Conservation (phyloP, 2,888 invertebrate species). For the Dendrolimus pini region DNA sequence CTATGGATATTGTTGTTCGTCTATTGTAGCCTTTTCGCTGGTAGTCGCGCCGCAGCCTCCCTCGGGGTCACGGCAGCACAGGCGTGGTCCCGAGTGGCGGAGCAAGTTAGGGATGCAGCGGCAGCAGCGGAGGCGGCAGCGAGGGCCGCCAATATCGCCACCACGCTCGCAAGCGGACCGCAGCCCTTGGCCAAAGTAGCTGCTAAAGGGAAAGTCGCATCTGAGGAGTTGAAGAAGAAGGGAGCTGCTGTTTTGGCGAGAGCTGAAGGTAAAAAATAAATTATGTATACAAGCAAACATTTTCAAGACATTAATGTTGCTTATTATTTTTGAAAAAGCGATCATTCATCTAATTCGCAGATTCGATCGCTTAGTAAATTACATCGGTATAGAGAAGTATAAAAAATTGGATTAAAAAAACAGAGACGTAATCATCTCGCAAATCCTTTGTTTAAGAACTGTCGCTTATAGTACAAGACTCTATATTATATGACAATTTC, state of each 20-base stretch:
- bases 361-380: too few species aligned
- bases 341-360: too few species aligned
- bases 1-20: too few species aligned
- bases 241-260: conserved; percentile 57
- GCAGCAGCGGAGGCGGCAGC: conserved; percentile 51
- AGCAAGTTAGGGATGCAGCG: conserved; percentile 53
- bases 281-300: too few species aligned
- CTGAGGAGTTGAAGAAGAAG: conserved; percentile 71
- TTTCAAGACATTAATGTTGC: too few species aligned
- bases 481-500: too few species aligned
- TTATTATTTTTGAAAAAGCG: too few species aligned
- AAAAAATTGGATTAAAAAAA: too few species aligned
- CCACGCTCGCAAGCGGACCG: conserved; percentile 43
- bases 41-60: conserved; percentile 84
- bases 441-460: too few species aligned
- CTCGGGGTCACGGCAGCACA: conserved; percentile 81
- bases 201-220: conserved; percentile 68
- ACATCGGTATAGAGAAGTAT: too few species aligned
- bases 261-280: conserved; percentile 38
- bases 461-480: too few species aligned
- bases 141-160: conserved; percentile 29
- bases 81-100: conserved; percentile 79
- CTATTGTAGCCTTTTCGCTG: conserved; percentile 75
- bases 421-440: too few species aligned
- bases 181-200: conserved; percentile 69